Conservation (phyloP, 1,140 invertebrate genomes). For the Brachionus sp. region DNA sequence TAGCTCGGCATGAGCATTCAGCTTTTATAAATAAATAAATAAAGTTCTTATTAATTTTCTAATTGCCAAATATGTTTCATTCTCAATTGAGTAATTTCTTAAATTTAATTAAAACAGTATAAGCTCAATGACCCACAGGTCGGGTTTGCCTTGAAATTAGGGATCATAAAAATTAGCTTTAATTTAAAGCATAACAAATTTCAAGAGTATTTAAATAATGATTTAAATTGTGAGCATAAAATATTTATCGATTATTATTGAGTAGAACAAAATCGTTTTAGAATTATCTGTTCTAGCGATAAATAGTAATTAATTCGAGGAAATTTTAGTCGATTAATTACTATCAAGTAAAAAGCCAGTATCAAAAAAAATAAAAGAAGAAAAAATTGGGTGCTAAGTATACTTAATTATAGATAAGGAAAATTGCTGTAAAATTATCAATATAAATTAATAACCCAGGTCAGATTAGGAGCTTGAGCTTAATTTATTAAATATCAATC, state of each 20-base stretch:
- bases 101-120: not conserved
- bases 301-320: not conserved
- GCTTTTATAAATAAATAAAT: not conserved
- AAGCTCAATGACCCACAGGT: too few relatives aligned
- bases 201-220: not conserved
- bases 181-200: too few relatives aligned
- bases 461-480: not conserved
- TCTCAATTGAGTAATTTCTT: not conserved
- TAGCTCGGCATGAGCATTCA: not conserved
- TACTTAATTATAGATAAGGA: not conserved
- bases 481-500: constrained; percentile 26
- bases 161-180: not conserved
- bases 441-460: not conserved
- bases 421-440: not conserved
- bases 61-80: not conserved
- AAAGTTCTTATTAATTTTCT: not conserved
- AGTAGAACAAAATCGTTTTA: not conserved
- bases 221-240: not conserved
- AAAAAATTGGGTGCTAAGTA: not conserved
- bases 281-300: not conserved
- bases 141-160: not conserved
- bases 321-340: not conserved
- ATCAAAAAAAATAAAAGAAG: not conserved
- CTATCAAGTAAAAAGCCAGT: not conserved
- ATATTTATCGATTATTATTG: constrained; percentile 13